A percentile compares a stretch with the other conserved stretches of the same genome.
These are phyloP conservation scores for Chouioia cunea DNA, from an alignment of 2,888 invertebrate genomes.

Conservation along the genomic window DNA sequence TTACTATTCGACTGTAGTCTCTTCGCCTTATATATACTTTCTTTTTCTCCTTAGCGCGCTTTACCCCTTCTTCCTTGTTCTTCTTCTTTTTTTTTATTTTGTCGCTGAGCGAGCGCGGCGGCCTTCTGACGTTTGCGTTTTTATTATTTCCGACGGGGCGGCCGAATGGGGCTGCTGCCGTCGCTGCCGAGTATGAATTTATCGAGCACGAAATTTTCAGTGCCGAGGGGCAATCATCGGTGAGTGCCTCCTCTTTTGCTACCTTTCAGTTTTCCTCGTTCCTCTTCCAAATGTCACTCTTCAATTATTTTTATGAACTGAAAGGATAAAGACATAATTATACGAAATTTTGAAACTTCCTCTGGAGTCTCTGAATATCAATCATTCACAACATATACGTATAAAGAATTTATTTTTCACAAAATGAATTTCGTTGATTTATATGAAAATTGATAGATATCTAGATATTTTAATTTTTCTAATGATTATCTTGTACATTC, in stretches of 20 bases:
- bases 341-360: too few relatives aligned
- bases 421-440: too few relatives aligned
- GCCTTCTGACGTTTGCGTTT: constrained; percentile 18
- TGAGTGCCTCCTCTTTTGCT: neutral
- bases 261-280: neutral
- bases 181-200: constrained; percentile 23
- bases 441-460: too few relatives aligned
- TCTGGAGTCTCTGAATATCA: too few relatives aligned
- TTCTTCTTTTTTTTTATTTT: constrained; percentile 25
- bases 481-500: too few relatives aligned
- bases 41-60: constrained; percentile 26
- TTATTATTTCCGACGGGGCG: constrained; percentile 39
- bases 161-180: neutral
- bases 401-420: too few relatives aligned
- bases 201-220: constrained; percentile 36
- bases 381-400: too few relatives aligned
- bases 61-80: constrained; percentile 9
- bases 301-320: neutral
- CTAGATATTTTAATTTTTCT: too few relatives aligned
- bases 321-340: too few relatives aligned
- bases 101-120: constrained; percentile 11
- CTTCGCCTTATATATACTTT: constrained; percentile 12
- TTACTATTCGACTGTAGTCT: constrained; percentile 61
- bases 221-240: neutral
- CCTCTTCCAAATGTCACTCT: neutral